Conservation (phyloP, 2,888 invertebrate genomes). For the Entomobrya proxima region DNA sequence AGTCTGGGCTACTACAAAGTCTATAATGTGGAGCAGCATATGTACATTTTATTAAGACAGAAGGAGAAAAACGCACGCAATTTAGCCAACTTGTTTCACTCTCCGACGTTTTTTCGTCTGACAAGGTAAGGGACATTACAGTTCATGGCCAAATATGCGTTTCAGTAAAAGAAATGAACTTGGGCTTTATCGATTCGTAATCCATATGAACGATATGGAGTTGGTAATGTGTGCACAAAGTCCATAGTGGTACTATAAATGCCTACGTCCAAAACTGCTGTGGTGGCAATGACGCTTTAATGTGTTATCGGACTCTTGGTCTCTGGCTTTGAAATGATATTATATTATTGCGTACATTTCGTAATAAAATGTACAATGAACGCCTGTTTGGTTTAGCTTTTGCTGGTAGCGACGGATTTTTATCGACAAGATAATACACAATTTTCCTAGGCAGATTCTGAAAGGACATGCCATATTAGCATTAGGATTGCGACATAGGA, state of each 20-base stretch:
- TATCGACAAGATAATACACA: no score
- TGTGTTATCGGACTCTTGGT: no score
- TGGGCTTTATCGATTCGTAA: slow-evolving; percentile 38
- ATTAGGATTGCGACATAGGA: neutral
- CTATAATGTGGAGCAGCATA: neutral
- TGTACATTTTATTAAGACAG: neutral
- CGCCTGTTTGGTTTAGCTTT: no score
- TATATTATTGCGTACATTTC: no score
- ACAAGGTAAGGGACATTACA: slow-evolving; percentile 54
- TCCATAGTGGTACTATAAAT: no score
- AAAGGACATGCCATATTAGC: neutral
- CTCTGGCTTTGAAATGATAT: no score
- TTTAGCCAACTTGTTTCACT: slow-evolving; percentile 14
- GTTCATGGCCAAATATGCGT: slow-evolving; percentile 55
- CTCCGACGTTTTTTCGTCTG: slow-evolving; percentile 11
- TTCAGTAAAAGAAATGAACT: neutral
- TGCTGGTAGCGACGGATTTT: no score
- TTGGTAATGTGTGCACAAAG: no score
- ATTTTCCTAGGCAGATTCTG: no score
- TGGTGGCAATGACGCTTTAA: no score
- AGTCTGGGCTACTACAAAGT: neutral
- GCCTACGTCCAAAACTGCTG: no score
- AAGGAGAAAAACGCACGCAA: neutral
- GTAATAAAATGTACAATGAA: no score
- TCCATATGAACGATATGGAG: neutral